Conservation (phyloP, 2,888 invertebrate genomes). For the Amphipoea oculea region DNA sequence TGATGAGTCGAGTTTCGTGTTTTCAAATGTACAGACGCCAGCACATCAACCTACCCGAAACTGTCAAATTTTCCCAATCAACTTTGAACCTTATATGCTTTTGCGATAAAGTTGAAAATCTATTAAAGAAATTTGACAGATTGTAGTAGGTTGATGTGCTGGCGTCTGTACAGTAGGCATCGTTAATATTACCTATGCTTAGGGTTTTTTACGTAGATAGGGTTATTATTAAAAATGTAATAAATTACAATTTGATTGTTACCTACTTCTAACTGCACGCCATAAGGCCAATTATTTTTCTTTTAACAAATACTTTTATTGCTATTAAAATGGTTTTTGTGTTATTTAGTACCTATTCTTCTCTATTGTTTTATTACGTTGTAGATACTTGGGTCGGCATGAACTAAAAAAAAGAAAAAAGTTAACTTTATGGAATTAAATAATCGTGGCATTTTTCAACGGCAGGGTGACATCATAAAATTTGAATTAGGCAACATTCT, state of each 20-base stretch:
- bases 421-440: neutral
- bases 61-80: too few species aligned
- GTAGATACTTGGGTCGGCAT: neutral
- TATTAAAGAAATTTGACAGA: too few species aligned
- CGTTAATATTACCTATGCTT: neutral
- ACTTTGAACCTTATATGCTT: too few species aligned
- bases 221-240: neutral
- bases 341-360: neutral
- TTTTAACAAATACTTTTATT: neutral
- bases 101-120: too few species aligned
- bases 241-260: neutral
- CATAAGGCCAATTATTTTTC: slow-evolving; percentile 10
- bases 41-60: too few species aligned
- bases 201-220: neutral
- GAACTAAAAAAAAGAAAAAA: neutral
- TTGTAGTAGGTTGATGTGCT: too few species aligned
- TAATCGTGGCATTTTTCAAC: slow-evolving; percentile 7
- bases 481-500: slow-evolving; percentile 34
- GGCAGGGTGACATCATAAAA: slow-evolving; percentile 13
- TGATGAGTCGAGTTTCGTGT: slow-evolving; percentile 1
- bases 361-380: slow-evolving; percentile 2
- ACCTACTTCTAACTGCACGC: slow-evolving; percentile 14
- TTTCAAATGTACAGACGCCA: neutral
- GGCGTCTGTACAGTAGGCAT: too few species aligned
- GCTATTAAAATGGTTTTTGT: neutral